Evolutionary conservation across 2,888 invertebrate genomes (phyloP), one percentile per base, ranked within the genome.

Genomic region (Drosophila robusta): DNA sequence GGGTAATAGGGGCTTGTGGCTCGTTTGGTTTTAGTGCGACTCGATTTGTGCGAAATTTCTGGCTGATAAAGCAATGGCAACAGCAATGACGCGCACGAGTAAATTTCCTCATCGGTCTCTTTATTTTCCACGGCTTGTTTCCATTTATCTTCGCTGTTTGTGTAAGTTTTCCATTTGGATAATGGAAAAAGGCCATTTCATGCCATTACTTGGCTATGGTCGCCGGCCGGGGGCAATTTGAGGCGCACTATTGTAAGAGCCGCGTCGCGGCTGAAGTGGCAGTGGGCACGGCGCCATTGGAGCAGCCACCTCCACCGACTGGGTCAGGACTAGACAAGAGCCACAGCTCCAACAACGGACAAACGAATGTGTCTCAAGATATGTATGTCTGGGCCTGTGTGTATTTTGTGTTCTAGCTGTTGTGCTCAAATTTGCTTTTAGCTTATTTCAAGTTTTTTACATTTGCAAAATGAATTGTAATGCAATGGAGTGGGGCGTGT

Each of bases 121-220:
- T 68, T 74, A 74, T 76, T 66, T 78, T 68, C 66, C 63, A 61
- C 68, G 73, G 52, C 86, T 73, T 74, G 60, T 78, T 81, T 61
- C 71, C 78, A 75, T 88, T 75, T 72, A 71, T 69, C 70, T 70
- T 68, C 54, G 74, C 69, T 80, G 89, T 87, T 83, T 78, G 85
- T 89, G 84, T 84, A 87, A 87, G 85, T 89, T 91, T 91, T 89
- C 90, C 90, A 90, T 91, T 90, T 90, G 86, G 87, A 86, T 90
- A 90, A 90, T 90, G 91, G 90, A 90, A 91, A 90, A 91, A 90
- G 89, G 84, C 90, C 90, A 90, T 90, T 91, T 90, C 73, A 67
- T 85, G 79, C 86, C 80, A 89, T 89, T 89, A 86, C 84, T 70
- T 82, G 67, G 57, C 80, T 61, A 64, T 67, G 78, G 44, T 32